Evolutionary conservation across 1,140 invertebrate genomes (phyloP).

Genomic region (Teleopsis dalmanni): DNA sequence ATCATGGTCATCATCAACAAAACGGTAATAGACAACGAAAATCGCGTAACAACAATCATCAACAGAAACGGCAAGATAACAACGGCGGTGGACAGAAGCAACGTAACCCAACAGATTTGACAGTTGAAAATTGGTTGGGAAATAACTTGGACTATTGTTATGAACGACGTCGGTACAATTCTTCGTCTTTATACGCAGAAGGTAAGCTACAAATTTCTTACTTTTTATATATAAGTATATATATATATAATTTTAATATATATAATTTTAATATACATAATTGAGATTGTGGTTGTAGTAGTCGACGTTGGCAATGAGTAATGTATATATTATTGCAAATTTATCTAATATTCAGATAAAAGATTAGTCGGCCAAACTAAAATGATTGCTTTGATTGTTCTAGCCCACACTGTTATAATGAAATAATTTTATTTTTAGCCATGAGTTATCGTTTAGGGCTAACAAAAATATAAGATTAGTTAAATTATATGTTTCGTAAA

Average conservation of each 20-base stretch:
- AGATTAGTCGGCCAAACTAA: too few relatives aligned
- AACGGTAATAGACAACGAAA: background rate
- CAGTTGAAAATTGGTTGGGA: constrained; percentile 12
- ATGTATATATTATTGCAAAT: too few relatives aligned
- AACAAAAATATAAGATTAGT: too few relatives aligned
- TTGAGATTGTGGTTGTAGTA: too few relatives aligned
- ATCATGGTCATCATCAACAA: background rate
- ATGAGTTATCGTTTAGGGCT: too few relatives aligned
- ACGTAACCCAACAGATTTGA: background rate
- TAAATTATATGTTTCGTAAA: too few relatives aligned
- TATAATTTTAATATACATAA: too few relatives aligned
- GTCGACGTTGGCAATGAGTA: too few relatives aligned
- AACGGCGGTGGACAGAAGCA: background rate
- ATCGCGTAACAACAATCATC: background rate
- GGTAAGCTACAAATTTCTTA: background rate
- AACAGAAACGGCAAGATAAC: constrained; percentile 1
- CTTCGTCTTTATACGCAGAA: constrained; percentile 16
- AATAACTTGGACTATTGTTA: constrained; percentile 10
- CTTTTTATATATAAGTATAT: background rate
- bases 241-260: background rate
- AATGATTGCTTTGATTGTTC: too few relatives aligned
- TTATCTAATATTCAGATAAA: too few relatives aligned
- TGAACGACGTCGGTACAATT: constrained; percentile 1
- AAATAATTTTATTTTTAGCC: too few relatives aligned
- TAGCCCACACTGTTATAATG: too few relatives aligned